Conservation (phyloP, 1,140 invertebrate genomes). For the Episyrphus balteatus region DNA sequence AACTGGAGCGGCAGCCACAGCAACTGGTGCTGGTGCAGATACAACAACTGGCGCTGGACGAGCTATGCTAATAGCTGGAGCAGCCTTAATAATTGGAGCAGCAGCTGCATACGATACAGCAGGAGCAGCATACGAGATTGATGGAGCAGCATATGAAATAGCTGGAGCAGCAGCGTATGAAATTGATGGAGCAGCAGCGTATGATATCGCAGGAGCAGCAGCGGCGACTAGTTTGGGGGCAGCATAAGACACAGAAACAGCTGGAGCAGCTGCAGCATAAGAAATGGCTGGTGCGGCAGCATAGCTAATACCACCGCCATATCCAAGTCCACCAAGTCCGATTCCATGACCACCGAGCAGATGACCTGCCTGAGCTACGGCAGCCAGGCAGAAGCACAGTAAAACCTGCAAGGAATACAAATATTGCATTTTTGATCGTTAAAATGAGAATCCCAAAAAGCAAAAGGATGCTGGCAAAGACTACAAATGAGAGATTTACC, state of each 20-base stretch:
- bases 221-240: slow-evolving; percentile 21
- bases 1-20: slow-evolving; percentile 27
- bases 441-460: background rate
- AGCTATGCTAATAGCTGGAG: slow-evolving; percentile 16
- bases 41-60: slow-evolving; percentile 20
- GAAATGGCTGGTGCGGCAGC: slow-evolving; percentile 9
- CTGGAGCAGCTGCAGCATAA: slow-evolving; percentile 12
- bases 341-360: slow-evolving; percentile 16
- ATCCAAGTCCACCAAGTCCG: slow-evolving; percentile 19
- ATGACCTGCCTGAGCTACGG: too few relatives aligned
- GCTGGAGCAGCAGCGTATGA: slow-evolving; percentile 13
- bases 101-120: slow-evolving; percentile 8
- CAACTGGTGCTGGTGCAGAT: slow-evolving; percentile 23
- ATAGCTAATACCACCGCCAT: slow-evolving; percentile 12
- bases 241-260: slow-evolving; percentile 7
- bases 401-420: slow-evolving; percentile 12
- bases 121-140: slow-evolving; percentile 13
- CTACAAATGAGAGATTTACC: slow-evolving; percentile 3
- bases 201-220: slow-evolving; percentile 5
- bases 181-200: slow-evolving; percentile 7
- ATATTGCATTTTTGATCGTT: background rate
- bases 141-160: slow-evolving; percentile 14
- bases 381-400: slow-evolving; percentile 17
- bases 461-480: background rate
- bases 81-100: slow-evolving; percentile 18